These are phyloP conservation scores for Prunella himalayana DNA, from an alignment of 2,113 vertebrate species.

Conservation along the genomic window DNA sequence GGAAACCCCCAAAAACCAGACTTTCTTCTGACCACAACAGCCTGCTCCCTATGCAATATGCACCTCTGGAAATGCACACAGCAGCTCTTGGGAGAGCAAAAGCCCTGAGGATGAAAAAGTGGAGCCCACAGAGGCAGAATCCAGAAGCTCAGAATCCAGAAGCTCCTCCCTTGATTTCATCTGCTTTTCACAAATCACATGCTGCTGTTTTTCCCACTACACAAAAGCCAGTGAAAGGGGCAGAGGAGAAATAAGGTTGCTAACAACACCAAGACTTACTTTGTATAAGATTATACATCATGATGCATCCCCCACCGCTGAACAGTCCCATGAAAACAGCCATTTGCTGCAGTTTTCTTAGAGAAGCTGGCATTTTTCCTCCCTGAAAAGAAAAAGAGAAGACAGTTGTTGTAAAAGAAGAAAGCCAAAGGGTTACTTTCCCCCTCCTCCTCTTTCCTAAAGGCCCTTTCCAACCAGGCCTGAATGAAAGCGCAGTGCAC, in stretches of 20 bases:
- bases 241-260: slow-evolving; percentile 11
- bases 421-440: not conserved
- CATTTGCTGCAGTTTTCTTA: slow-evolving; percentile 76
- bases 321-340: slow-evolving; percentile 79
- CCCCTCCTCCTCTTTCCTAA: not conserved
- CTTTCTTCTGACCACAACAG: not conserved
- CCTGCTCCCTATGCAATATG: not conserved
- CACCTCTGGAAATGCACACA: not conserved
- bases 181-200: not conserved
- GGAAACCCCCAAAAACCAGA: not conserved
- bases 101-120: not conserved
- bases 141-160: not conserved
- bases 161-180: not conserved
- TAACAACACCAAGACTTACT: slow-evolving; percentile 64
- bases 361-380: slow-evolving; percentile 72
- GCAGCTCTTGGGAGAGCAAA: not conserved
- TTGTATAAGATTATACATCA: slow-evolving; percentile 84
- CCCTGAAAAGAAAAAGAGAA: slow-evolving; percentile 34
- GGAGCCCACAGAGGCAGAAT: not conserved
- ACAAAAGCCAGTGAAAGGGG: slow-evolving; percentile 1
- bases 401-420: slow-evolving; percentile 13
- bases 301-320: slow-evolving; percentile 65
- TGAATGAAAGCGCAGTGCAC: not conserved
- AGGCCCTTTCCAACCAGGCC: not conserved
- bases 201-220: not conserved